Percentiles rank a stretch among this genome's conserved stretches.
Evolutionary conservation across 2,113 vertebrate genomes (phyloP).

Genomic region (Hystrix cristata): DNA sequence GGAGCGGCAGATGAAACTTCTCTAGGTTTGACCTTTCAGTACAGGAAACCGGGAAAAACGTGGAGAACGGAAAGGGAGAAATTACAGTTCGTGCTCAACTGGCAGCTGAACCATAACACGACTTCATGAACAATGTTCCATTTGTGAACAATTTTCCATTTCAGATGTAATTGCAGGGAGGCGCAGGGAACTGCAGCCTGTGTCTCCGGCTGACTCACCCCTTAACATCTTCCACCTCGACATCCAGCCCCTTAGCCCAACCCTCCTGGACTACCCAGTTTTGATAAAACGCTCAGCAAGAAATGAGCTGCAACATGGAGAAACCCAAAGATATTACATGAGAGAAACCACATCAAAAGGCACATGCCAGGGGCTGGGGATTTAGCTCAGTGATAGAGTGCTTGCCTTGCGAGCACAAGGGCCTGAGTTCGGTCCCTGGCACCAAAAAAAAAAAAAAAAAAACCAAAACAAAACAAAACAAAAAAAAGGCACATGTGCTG

Average conservation of each 20-base stretch:
- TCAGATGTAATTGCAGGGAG: accelerated
- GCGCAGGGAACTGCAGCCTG: too few species aligned
- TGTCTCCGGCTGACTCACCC: background rate
- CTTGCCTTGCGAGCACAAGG: too few species aligned
- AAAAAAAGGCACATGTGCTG: accelerated
- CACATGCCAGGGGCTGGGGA: too few species aligned
- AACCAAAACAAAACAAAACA: too few species aligned
- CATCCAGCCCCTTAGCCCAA: background rate
- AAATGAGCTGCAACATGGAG: accelerated
- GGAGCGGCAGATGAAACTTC: background rate
- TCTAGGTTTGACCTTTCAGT: background rate
- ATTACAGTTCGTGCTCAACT: accelerated
- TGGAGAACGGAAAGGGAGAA: background rate
- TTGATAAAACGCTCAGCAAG: background rate
- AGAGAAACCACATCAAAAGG: background rate
- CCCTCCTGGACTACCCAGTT: background rate
- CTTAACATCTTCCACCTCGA: accelerated
- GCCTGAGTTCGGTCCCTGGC: too few species aligned
- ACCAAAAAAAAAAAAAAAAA: too few species aligned
- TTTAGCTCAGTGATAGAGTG: too few species aligned
- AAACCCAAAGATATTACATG: accelerated
- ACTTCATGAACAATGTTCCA: too few species aligned
- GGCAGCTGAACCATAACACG: accelerated
- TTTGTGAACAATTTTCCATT: background rate
- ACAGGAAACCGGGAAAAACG: background rate